Conservation (phyloP, 2,888 invertebrate species). For the Tenthredo amoena region DNA sequence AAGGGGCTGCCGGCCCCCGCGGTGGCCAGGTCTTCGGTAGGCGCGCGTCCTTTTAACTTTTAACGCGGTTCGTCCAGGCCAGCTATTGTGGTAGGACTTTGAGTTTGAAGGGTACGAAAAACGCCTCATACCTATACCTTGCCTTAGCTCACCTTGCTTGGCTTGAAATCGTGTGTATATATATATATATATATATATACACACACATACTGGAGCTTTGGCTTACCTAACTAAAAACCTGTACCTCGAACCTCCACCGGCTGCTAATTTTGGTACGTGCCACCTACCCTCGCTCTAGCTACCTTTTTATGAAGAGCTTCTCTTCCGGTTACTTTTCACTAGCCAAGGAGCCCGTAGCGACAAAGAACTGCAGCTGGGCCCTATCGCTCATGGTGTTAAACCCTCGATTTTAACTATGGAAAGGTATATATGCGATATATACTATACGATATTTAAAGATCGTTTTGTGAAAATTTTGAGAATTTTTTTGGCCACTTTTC, state of each 20-base stretch:
- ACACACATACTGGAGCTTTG: neutral
- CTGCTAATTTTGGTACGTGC: constrained; percentile 51
- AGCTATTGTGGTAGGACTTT: constrained; percentile 23
- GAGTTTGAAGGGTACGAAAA: neutral
- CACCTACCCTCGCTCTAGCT: neutral
- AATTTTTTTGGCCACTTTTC: neutral
- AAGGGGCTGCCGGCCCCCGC: constrained; percentile 1
- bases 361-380: constrained; percentile 44
- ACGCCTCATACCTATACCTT: neutral
- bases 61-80: neutral
- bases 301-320: constrained; percentile 37
- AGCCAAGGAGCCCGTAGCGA: neutral
- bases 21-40: neutral
- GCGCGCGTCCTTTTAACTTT: constrained; percentile 40
- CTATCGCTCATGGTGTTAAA: constrained; percentile 19
- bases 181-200: neutral
- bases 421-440: neutral
- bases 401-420: neutral
- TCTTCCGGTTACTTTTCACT: constrained; percentile 33
- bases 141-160: neutral
- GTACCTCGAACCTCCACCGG: neutral
- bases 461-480: neutral
- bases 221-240: constrained; percentile 25
- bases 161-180: neutral
- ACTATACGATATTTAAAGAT: neutral